Conservation (phyloP, 2,113 vertebrate species). For the Hyperopisus bebe region DNA sequence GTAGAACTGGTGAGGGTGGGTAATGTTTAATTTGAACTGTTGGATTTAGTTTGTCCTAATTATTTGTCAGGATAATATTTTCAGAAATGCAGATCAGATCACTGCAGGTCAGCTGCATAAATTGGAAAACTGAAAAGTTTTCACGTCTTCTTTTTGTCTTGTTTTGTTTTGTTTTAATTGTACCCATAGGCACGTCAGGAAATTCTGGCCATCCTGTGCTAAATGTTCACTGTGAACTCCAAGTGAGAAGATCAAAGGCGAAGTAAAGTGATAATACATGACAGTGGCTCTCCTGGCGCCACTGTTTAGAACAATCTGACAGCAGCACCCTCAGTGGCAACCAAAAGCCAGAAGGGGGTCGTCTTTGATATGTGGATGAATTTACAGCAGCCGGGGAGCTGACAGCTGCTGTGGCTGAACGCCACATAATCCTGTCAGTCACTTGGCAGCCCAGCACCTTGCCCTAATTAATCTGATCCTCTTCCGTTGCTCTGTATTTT, state of each 20-base stretch:
- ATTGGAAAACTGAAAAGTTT: not conserved
- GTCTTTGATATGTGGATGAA: not conserved
- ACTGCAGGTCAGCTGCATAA: not conserved
- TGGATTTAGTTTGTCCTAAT: not conserved
- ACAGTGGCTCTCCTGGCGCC: not conserved
- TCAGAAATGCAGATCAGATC: not conserved
- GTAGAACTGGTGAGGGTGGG: not conserved
- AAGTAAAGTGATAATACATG: not conserved
- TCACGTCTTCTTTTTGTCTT: not conserved
- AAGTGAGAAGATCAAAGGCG: not conserved
- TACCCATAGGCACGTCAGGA: not conserved
- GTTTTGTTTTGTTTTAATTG: not conserved
- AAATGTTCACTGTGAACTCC: not conserved
- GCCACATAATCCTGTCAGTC: constrained; percentile 6
- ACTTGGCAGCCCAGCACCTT: not conserved
- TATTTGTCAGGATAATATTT: not conserved
- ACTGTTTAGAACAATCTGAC: not conserved
- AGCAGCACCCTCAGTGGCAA: not conserved
- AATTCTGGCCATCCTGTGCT: not conserved
- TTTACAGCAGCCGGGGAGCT: not conserved
- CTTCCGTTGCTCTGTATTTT: constrained; percentile 12
- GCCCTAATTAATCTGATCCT: constrained; percentile 35
- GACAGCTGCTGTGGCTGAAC: constrained; percentile 9
- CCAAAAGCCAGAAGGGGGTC: not conserved
- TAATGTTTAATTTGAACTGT: not conserved